Evolutionary conservation across 2,113 vertebrate genomes (phyloP).

Genomic region (Hipposideros armiger): DNA sequence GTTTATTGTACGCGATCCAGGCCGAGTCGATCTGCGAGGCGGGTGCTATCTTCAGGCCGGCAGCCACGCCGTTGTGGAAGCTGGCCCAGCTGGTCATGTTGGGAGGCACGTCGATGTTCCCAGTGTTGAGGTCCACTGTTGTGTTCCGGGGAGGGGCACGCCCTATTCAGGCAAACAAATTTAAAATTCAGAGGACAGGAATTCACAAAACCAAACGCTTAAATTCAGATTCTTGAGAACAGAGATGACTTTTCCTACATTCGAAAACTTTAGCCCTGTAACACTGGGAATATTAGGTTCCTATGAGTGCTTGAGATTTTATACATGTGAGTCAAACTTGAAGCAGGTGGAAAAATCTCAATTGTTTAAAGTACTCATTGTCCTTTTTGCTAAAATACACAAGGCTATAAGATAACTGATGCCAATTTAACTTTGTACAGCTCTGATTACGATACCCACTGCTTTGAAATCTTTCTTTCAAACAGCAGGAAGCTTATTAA

Average conservation of each 20-base stretch:
- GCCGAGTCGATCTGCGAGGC: slow-evolving; percentile 98
- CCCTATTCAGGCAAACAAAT: slow-evolving; percentile 86
- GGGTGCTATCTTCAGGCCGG: slow-evolving; percentile 96
- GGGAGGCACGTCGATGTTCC: slow-evolving; percentile 97
- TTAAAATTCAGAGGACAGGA: slow-evolving; percentile 32
- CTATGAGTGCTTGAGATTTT: neutral
- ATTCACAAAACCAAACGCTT: neutral
- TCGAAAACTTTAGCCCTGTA: neutral
- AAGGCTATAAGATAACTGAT: neutral
- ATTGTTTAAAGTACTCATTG: slow-evolving; percentile 2
- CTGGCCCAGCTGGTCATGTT: slow-evolving; percentile 99
- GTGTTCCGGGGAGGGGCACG: slow-evolving; percentile 96
- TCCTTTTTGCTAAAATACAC: neutral
- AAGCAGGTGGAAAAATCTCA: neutral
- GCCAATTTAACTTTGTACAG: neutral
- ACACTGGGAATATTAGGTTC: neutral
- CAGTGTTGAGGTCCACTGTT: slow-evolving; percentile 97
- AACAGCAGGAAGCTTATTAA: neutral
- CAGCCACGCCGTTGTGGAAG: slow-evolving; percentile 98
- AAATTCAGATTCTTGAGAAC: slow-evolving; percentile 5
- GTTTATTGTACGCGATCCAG: slow-evolving; percentile 99
- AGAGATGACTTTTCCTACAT: neutral
- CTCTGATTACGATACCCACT: neutral
- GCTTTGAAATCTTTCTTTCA: slow-evolving; percentile 29
- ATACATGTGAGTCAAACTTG: neutral